Conservation (phyloP, 2,797 vertebrate genomes). For the Pseudochaenichthys georgianus region DNA sequence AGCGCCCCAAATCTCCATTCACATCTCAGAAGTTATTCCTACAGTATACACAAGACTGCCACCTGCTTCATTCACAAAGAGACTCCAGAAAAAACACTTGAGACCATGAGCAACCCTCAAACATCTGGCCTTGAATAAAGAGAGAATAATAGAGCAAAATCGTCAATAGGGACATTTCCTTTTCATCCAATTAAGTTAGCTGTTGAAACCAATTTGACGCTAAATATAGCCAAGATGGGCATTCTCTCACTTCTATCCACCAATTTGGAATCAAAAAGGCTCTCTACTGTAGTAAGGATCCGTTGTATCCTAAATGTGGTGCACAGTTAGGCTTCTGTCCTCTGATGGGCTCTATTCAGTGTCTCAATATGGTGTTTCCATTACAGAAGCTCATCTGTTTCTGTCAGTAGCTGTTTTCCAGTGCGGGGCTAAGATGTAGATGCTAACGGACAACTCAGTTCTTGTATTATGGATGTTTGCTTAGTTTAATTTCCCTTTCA, state of each 20-base stretch:
- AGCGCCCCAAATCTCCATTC: not conserved
- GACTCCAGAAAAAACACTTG: not conserved
- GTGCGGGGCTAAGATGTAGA: not conserved
- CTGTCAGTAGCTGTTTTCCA: not conserved
- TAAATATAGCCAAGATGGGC: not conserved
- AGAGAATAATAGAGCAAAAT: not conserved
- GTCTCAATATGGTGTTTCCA: slow-evolving; percentile 27
- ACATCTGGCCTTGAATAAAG: too few relatives aligned
- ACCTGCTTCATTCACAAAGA: not conserved
- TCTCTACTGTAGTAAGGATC: too few relatives aligned
- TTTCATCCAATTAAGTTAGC: not conserved
- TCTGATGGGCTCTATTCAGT: slow-evolving; percentile 6
- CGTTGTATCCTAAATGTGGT: not conserved
- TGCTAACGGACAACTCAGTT: not conserved
- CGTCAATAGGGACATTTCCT: not conserved
- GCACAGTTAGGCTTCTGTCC: slow-evolving; percentile 16
- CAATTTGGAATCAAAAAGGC: not conserved
- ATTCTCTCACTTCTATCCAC: not conserved
- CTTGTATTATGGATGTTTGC: not conserved
- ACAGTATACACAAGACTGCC: not conserved
- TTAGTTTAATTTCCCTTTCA: not conserved
- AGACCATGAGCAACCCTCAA: not conserved
- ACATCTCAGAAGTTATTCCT: not conserved
- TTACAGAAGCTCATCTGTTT: slow-evolving; percentile 17
- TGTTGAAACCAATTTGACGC: slow-evolving; percentile 1